Evolutionary conservation across 1,140 invertebrate genomes (phyloP).

Genomic region (Mycetomoellerius zeteki): DNA sequence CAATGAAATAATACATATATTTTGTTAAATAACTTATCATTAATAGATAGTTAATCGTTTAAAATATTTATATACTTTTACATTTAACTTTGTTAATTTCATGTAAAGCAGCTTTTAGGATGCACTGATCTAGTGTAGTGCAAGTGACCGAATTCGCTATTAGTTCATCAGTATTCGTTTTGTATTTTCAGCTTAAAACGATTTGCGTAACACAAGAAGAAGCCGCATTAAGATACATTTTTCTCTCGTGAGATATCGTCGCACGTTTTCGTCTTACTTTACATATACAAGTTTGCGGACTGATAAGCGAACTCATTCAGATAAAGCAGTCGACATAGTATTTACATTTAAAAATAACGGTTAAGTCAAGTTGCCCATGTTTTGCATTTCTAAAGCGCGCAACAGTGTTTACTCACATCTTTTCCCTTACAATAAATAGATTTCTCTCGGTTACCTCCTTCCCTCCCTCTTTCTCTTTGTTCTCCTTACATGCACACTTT

Average conservation of each 20-base stretch:
- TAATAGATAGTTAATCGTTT: too few species aligned
- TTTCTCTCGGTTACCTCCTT: conserved; percentile 17
- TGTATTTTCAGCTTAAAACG: not conserved
- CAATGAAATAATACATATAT: too few species aligned
- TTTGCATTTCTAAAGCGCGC: conserved; percentile 36
- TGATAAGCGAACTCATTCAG: conserved; percentile 45
- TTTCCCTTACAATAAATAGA: conserved; percentile 41
- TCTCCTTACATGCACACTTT: not conserved
- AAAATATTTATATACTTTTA: too few species aligned
- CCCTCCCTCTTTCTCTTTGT: not conserved
- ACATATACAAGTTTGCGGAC: conserved; percentile 12
- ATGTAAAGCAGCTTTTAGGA: too few species aligned
- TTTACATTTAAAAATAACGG: conserved; percentile 51
- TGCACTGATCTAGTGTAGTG: too few species aligned
- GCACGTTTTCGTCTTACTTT: conserved; percentile 34
- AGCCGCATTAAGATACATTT: not conserved
- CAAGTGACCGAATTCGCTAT: too few species aligned
- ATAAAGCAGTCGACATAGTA: conserved; percentile 42
- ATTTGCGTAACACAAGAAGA: not conserved
- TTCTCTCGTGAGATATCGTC: not conserved
- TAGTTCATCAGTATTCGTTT: too few species aligned
- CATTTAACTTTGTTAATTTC: too few species aligned
- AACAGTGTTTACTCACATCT: conserved; percentile 22
- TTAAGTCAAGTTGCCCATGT: conserved; percentile 22
- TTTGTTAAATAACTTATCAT: too few species aligned